These are phyloP conservation scores for Bunonema sp. DNA, from an alignment of 2,888 invertebrate genomes.

Conservation along the genomic window DNA sequence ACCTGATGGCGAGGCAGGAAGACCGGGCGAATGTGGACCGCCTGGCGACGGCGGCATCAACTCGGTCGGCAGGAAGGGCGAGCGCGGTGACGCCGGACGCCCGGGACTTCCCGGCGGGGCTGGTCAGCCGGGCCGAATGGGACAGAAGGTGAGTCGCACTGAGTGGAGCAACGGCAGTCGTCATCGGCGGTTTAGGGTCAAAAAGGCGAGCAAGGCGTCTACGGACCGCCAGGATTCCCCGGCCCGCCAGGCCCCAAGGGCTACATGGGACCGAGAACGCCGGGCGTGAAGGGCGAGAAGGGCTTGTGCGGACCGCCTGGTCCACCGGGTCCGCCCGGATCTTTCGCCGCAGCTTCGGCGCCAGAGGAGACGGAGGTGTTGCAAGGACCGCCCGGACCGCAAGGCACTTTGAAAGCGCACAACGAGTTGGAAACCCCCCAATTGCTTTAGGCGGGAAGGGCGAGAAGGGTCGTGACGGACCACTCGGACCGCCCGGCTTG, in stretches of 20 bases:
- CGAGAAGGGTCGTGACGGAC: constrained; percentile 34
- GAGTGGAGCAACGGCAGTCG: constrained; percentile 27
- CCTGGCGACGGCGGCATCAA: constrained; percentile 46
- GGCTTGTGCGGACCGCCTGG: constrained; percentile 24
- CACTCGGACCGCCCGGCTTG: constrained; percentile 27
- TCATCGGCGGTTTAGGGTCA: too few relatives aligned
- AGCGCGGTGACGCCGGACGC: constrained; percentile 16
- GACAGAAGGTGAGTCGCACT: constrained; percentile 24
- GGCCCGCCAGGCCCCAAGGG: constrained; percentile 37
- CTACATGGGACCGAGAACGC: constrained; percentile 29
- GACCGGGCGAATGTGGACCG: constrained; percentile 34
- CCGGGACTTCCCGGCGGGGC: constrained; percentile 39
- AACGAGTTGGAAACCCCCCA: neutral
- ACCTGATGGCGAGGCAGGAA: constrained; percentile 23
- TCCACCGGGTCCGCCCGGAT: constrained; percentile 33
- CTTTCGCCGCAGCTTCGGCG: constrained; percentile 26
- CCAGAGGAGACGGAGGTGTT: constrained; percentile 36
- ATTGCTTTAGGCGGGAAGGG: constrained; percentile 20
- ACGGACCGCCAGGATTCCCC: constrained; percentile 34
- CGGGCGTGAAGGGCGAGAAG: constrained; percentile 39
- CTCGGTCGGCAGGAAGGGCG: constrained; percentile 39
- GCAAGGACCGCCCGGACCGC: constrained; percentile 30
- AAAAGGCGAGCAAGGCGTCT: constrained; percentile 27
- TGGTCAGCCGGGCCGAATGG: constrained; percentile 43
- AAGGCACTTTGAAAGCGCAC: constrained; percentile 7